Percentiles rank a stretch among this genome's conserved stretches.
Evolutionary conservation across 2,797 vertebrate species (phyloP).

Genomic region (Euphonia xanthogaster): DNA sequence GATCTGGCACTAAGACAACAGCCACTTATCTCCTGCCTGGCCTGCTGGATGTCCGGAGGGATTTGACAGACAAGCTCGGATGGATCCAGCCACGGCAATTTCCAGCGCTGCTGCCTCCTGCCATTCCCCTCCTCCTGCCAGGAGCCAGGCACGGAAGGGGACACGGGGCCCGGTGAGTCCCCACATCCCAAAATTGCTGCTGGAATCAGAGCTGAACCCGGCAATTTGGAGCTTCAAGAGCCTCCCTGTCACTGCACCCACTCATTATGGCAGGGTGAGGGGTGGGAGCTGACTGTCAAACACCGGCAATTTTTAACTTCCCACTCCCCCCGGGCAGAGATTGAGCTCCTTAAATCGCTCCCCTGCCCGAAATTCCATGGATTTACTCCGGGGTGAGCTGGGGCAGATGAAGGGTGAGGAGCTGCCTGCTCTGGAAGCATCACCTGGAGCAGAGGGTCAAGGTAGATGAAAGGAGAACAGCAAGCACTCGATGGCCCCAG

Average conservation of each 20-base stretch:
- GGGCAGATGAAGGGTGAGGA: background rate
- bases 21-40: background rate
- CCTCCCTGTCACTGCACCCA: background rate
- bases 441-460: background rate
- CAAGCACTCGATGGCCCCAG: background rate
- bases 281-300: background rate
- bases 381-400: background rate
- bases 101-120: background rate
- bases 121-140: background rate
- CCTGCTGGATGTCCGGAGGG: background rate
- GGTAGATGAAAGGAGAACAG: background rate
- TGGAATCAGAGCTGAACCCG: background rate
- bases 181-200: background rate
- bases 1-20: slow-evolving; percentile 19
- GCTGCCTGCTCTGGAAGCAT: background rate
- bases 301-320: background rate
- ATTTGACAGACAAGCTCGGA: background rate
- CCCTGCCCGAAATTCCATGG: fast-evolving
- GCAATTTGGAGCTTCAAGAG: background rate
- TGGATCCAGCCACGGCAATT: background rate
- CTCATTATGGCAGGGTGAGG: background rate
- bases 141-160: background rate
- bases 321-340: background rate
- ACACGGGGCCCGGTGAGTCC: background rate
- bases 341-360: fast-evolving